phyloP scores from a whole-genome alignment of 2,888 invertebrate genomes.

The Epicampocera succincta region DNA sequence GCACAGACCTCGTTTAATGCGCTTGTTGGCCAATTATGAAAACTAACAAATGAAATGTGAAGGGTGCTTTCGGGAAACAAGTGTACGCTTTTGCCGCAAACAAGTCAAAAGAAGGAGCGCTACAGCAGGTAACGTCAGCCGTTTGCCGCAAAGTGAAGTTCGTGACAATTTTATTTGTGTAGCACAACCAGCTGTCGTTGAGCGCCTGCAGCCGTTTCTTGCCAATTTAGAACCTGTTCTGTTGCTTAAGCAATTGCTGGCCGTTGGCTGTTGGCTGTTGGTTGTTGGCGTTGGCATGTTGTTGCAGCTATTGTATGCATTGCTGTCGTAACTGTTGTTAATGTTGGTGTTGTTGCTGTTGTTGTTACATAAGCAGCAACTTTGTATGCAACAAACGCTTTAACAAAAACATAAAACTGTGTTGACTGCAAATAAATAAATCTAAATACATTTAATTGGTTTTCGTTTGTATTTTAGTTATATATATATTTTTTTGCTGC shows the following conservation, averaged over 20 bases:
- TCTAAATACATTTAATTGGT: constrained; percentile 65
- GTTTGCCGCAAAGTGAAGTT: not conserved
- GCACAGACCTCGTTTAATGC: constrained; percentile 25
- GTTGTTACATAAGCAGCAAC: constrained; percentile 44
- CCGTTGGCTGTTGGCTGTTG: not conserved
- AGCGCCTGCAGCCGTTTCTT: not conserved
- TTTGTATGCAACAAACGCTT: constrained; percentile 58
- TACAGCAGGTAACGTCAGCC: not conserved
- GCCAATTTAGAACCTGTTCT: not conserved
- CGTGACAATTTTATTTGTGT: not conserved
- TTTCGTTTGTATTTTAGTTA: constrained; percentile 11
- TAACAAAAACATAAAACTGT: constrained; percentile 28
- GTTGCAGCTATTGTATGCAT: constrained; percentile 17
- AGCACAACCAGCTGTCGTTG: not conserved
- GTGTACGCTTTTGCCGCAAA: not conserved
- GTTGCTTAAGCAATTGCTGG: not conserved
- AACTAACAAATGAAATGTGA: constrained; percentile 40
- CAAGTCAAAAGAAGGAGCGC: not conserved
- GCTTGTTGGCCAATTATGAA: constrained; percentile 54
- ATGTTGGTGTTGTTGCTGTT: no score
- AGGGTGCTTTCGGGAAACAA: not conserved
- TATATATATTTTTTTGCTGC: constrained; percentile 14
- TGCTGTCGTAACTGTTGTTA: constrained; percentile 13
- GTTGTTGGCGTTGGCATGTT: constrained; percentile 25
- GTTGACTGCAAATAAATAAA: constrained; percentile 50